These are phyloP conservation scores for Galemys pyrenaicus DNA, from an alignment of 2,113 vertebrate genomes.

Conservation along the genomic window DNA sequence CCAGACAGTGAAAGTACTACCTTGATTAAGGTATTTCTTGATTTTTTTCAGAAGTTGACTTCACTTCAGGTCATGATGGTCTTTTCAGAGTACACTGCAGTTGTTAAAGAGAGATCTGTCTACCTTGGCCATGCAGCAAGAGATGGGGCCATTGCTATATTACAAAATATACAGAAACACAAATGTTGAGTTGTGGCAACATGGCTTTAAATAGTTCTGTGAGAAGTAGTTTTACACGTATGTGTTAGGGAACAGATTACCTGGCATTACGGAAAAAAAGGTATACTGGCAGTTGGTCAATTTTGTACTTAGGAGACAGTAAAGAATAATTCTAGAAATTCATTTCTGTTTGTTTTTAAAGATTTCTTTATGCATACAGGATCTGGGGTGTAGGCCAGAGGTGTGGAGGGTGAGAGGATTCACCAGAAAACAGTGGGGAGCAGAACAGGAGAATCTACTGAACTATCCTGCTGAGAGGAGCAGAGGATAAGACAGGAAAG, in stretches of 20 bases:
- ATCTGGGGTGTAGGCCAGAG: too few species aligned
- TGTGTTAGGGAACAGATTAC: conserved; percentile 13
- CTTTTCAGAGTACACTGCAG: background rate
- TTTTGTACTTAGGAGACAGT: background rate
- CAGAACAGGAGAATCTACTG: too few species aligned
- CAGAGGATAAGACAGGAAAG: too few species aligned
- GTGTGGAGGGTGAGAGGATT: too few species aligned
- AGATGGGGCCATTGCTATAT: background rate
- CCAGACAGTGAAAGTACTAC: background rate
- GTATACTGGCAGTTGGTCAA: background rate
- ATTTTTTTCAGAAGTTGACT: background rate
- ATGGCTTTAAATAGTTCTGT: background rate
- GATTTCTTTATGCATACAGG: too few species aligned
- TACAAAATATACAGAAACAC: background rate
- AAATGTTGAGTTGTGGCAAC: background rate
- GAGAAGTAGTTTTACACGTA: background rate
- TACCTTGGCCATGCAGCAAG: background rate
- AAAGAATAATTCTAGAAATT: background rate
- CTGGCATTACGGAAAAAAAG: background rate
- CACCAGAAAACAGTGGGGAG: too few species aligned
- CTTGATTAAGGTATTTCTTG: conserved; percentile 2
- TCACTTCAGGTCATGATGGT: background rate
- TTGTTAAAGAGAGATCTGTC: background rate
- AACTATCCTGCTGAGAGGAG: too few species aligned
- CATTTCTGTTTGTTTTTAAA: background rate